A percentile compares a stretch with the other conserved stretches of the same genome.
Conservation (phyloP, 2,888 invertebrate species). For the Tetrapedia diversipes region DNA sequence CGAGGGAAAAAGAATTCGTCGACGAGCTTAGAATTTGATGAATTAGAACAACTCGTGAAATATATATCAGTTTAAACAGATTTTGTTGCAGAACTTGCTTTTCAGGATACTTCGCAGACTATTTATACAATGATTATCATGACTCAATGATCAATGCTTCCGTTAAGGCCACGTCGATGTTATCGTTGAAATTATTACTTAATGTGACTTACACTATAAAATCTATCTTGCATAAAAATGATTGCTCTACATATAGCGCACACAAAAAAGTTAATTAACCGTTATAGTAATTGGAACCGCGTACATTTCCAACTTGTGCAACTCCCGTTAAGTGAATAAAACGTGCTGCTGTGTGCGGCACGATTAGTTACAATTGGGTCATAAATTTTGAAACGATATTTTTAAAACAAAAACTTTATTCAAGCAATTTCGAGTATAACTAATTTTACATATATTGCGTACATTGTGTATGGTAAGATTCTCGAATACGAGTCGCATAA, state of each 20-base stretch:
- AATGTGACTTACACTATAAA: background rate
- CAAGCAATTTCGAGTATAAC: background rate
- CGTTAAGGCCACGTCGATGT: background rate
- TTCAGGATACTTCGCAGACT: background rate
- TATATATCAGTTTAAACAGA: background rate
- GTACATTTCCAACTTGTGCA: background rate
- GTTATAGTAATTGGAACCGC: background rate
- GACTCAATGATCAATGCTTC: background rate
- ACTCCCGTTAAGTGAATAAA: background rate
- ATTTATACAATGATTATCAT: background rate
- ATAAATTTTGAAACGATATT: background rate
- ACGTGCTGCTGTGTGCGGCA: background rate
- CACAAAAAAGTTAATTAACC: background rate
- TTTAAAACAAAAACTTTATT: background rate
- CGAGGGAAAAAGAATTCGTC: background rate
- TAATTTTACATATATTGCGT: background rate
- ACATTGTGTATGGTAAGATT: background rate
- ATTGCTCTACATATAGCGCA: background rate
- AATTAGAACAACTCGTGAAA: too few species aligned
- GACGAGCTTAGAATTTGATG: background rate
- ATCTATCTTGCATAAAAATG: background rate
- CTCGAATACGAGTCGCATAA: background rate
- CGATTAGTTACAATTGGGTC: background rate
- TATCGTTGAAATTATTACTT: slow-evolving; percentile 2
- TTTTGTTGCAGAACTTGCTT: background rate